Evolutionary conservation across 2,113 vertebrate genomes (phyloP), one percentile per base, ranked within the genome.

Genomic region (Bufo gargarizans): DNA sequence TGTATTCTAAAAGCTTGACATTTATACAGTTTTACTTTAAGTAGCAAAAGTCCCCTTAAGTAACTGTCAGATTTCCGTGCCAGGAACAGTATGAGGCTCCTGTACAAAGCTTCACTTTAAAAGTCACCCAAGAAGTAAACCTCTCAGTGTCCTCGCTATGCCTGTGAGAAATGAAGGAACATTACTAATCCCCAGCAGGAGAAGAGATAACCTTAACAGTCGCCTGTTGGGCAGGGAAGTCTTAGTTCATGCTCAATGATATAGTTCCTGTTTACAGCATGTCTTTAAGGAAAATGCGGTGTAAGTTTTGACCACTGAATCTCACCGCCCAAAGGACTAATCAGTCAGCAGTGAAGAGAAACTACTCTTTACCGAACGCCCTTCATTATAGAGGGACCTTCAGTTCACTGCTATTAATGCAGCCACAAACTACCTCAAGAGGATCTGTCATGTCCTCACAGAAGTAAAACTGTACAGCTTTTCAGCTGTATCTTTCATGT

Each of bases 181-280:
- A 65, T 84, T 56, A 33, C 81, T 53, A 61, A 72, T 45, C 72
- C 71, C 87, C 87, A 65, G 47, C 19, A 14, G 71, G 82, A 78
- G 59, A 59, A 22, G 59, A 89, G 72, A 78, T 69, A 84, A 84
- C 71, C 72, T 89, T 84, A 84, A 69, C 58, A 63, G 71, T 6
- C 12, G n/a, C 82, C 56, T 43, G 80, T 77, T 88, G 50, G 50
- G 67, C 58, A 77, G 45, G 14, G 61, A 88, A 83, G 59, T 77
- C 71, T 84, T 69, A 74, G 47, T 84, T 84, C 58, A 45, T 58
- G 49, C 19, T 78, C 79, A 77, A 77, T 53, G 45, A 63, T 43
- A 77, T 19, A 65, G 74, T 56, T 56, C 47, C 81, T 78, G 63
- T 84, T 84, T 84, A 84, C 16, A 47, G 55, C n/a, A 16, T 83